Conservation (phyloP, 2,113 vertebrate genomes). For the Stictonetta naevosa region DNA sequence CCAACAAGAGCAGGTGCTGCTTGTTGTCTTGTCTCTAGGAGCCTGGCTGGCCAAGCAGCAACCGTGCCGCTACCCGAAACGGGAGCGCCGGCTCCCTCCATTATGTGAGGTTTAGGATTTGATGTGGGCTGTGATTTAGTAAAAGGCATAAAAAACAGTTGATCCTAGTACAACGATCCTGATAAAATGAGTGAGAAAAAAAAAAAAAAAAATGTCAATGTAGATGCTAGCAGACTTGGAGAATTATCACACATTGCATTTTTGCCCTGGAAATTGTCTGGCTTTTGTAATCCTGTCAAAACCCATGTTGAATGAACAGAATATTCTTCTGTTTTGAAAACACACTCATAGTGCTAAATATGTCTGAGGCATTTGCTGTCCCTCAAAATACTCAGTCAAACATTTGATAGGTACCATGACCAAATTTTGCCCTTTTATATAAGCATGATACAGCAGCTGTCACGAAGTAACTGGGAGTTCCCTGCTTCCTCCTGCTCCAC, state of each 20-base stretch:
- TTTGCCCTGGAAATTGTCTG: not conserved
- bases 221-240: not conserved
- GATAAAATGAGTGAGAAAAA: not conserved
- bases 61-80: not conserved
- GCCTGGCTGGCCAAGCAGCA: constrained; percentile 17
- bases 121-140: not conserved
- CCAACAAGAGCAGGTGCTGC: constrained; percentile 60
- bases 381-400: not conserved
- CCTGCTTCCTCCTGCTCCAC: constrained; percentile 23
- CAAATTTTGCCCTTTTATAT: not conserved
- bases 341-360: not conserved
- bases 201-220: not conserved
- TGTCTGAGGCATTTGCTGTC: not conserved
- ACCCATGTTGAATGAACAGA: not conserved
- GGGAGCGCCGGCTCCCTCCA: not conserved
- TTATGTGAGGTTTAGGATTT: not conserved
- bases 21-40: constrained; percentile 31
- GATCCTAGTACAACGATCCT: not conserved
- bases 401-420: not conserved
- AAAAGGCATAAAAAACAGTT: not conserved
- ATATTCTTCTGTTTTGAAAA: constrained; percentile 1
- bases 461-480: constrained; percentile 22
- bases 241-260: not conserved
- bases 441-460: not conserved
- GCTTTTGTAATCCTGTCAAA: not conserved